phyloP scores from a whole-genome alignment of 2,888 invertebrate genomes.

The Sphinx pinastri region DNA sequence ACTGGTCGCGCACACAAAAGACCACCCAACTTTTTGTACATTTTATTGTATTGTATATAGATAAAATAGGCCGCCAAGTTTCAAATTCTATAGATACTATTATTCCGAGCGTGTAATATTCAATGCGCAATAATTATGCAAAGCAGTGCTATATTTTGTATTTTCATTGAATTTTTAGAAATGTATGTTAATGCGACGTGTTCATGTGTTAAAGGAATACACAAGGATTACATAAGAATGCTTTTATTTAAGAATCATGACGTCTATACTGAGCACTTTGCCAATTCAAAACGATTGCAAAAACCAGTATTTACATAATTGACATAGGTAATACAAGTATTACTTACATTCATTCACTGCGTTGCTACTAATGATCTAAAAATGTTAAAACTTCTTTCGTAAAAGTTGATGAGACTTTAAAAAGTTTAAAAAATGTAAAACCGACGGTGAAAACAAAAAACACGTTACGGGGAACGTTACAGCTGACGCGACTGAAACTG shows the following conservation, averaged over 20 bases:
- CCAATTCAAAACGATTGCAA: background rate
- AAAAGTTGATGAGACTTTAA: conserved; percentile 44
- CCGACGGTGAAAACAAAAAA: conserved; percentile 58
- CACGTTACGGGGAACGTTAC: conserved; percentile 59
- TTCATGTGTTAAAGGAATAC: background rate
- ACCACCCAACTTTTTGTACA: conserved; percentile 67
- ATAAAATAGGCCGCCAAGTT: conserved; percentile 68
- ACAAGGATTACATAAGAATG: background rate
- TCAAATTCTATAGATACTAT: conserved; percentile 49
- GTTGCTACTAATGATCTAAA: background rate
- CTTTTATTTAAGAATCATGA: background rate
- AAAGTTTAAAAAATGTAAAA: conserved; percentile 51
- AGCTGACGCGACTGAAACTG: conserved; percentile 69
- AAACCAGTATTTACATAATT: background rate
- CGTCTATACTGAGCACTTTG: background rate
- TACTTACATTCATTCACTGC: background rate
- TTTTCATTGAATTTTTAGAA: background rate
- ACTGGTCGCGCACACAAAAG: conserved; percentile 77
- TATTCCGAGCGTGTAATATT: conserved; percentile 33
- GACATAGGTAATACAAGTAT: too few species aligned
- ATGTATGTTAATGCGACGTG: background rate
- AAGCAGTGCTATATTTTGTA: background rate
- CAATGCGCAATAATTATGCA: conserved; percentile 20
- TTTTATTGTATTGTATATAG: conserved; percentile 64
- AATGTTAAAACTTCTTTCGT: background rate